Conservation (phyloP, 2,888 invertebrate genomes). For the Cenopis cana region DNA sequence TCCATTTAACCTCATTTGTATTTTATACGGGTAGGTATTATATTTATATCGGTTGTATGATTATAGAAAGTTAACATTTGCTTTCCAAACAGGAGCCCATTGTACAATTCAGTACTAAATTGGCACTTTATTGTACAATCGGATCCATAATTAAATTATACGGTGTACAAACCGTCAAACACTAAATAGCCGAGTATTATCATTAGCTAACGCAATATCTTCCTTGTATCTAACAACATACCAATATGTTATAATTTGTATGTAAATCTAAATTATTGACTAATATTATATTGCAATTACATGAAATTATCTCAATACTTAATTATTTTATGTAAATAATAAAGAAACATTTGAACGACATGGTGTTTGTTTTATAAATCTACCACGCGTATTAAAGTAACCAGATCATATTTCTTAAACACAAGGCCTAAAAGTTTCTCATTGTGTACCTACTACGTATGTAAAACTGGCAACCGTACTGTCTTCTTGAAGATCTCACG, state of each 20-base stretch:
- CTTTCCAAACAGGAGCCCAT: constrained; percentile 8
- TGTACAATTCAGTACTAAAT: constrained; percentile 2
- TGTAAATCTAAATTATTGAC: constrained; percentile 76
- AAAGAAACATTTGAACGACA: constrained; percentile 74
- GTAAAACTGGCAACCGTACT: too few relatives aligned
- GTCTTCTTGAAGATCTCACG: too few relatives aligned
- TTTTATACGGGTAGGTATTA: neutral
- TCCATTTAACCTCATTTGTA: neutral
- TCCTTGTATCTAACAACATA: constrained; percentile 54
- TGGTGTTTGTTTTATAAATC: constrained; percentile 37
- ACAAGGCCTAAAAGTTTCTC: too few relatives aligned
- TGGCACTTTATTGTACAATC: neutral
- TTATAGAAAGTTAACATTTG: constrained; percentile 7
- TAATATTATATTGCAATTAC: constrained; percentile 70
- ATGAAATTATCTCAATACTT: constrained; percentile 76
- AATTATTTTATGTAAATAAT: constrained; percentile 81
- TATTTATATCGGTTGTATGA: neutral
- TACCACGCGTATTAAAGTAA: neutral
- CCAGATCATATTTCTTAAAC: too few relatives aligned
- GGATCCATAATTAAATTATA: neutral
- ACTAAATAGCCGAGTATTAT: constrained; percentile 32
- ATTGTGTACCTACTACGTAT: too few relatives aligned
- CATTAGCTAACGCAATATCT: constrained; percentile 49
- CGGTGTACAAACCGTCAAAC: constrained; percentile 6
- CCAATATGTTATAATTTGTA: constrained; percentile 64